Percentiles rank a stretch among this genome's conserved stretches.
Evolutionary conservation across 2,888 invertebrate genomes (phyloP).

Genomic region (Cheilosia vulpina): DNA sequence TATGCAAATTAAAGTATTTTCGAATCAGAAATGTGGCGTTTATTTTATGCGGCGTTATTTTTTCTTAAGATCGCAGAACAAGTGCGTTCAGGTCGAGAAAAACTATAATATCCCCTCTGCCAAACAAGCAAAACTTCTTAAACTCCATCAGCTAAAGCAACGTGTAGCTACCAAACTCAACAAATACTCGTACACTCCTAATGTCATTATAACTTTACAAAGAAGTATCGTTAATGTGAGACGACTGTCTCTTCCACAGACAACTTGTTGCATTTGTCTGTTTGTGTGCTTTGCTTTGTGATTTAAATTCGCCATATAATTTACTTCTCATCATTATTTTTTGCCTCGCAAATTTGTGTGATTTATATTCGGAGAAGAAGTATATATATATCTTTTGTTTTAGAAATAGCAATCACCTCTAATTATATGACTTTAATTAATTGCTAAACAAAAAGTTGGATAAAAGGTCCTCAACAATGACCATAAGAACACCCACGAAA

Average conservation of each 20-base stretch:
- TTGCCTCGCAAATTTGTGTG: background rate
- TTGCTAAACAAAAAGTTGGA: slow-evolving; percentile 7
- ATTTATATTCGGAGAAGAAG: background rate
- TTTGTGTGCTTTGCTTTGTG: slow-evolving; percentile 5
- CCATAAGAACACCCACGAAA: background rate
- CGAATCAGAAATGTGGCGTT: too few relatives aligned
- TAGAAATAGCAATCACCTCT: slow-evolving; percentile 22
- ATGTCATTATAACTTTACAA: background rate
- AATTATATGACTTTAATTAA: slow-evolving; percentile 40
- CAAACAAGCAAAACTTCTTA: background rate
- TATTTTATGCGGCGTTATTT: too few relatives aligned
- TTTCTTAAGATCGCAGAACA: too few relatives aligned
- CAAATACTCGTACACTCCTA: too few relatives aligned
- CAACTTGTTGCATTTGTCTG: slow-evolving; percentile 30
- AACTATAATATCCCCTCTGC: too few relatives aligned
- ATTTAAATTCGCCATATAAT: slow-evolving; percentile 27
- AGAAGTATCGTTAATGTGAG: slow-evolving; percentile 9
- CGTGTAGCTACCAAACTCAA: background rate
- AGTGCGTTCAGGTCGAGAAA: too few relatives aligned
- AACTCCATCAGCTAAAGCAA: background rate
- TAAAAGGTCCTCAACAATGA: slow-evolving; percentile 3
- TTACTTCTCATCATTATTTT: slow-evolving; percentile 26
- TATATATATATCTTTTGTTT: background rate
- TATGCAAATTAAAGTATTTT: too few relatives aligned
- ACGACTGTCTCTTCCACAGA: background rate